Evolutionary conservation across 2,888 invertebrate species (phyloP), one percentile per base, ranked within the genome.

Genomic region (Colletes collaris): DNA sequence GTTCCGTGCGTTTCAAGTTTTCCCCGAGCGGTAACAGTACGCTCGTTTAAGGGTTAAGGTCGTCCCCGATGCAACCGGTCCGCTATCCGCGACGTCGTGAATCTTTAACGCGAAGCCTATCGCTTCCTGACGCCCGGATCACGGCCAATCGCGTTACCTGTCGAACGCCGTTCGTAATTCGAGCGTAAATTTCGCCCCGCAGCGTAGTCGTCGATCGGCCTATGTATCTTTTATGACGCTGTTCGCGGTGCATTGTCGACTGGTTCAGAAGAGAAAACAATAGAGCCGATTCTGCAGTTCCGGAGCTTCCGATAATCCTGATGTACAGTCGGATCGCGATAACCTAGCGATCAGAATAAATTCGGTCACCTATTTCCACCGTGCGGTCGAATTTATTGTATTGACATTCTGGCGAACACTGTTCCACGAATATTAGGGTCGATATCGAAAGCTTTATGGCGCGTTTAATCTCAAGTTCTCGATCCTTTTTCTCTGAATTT

Each of bases 41-140:
- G 85, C 79, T 59, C 73, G 81, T 86, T 86, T 86, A 79, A 85
- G 85, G 86, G 86, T 86, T 86, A 86, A 86, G 86, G 86, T 86
- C 86, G 85, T 86, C 63, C 52, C 62, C 59, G 65, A 58, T 55
- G 65, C 64, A 71, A 79, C 76, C 81, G 75, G 73, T 78, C 83
- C 80, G 80, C 70, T 73, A 79, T 73, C 75, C 77, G 64, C 64
- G 74, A 68, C 65, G 71, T 55, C 77, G 79, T 37, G 71, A 62
- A 78, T 59, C 77, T 69, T 74, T 70, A 64, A 69, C 71, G 58
- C 62, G 53, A 53, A 27, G 37, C 50, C 37, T 55, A 58, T 37
- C 59, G 65, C 82, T 84, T 80, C 77, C 62, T 69, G 65, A 16
- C 49, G 77, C 65, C 37, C 64, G 65, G 69, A 77, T 77, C 77